Percentiles rank a stretch among this genome's conserved stretches.
Conservation (phyloP, 1,140 invertebrate species). For the Bursaphelenchus mucronatus region DNA sequence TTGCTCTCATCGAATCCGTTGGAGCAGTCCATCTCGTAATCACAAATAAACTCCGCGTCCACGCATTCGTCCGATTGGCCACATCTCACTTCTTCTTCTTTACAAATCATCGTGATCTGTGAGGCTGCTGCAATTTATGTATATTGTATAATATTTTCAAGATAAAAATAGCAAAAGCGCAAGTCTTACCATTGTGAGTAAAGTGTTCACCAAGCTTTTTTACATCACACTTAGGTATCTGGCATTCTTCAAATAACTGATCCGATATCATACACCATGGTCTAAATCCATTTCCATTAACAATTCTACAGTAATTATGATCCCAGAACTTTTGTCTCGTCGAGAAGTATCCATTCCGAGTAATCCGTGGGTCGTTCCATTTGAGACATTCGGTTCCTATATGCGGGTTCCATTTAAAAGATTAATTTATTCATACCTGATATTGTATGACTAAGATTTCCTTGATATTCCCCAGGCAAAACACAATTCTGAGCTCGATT, state of each 20-base stretch:
- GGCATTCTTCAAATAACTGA: constrained; percentile 28
- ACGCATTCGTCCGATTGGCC: constrained; percentile 30
- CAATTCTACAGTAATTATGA: constrained; percentile 32
- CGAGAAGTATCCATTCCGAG: constrained; percentile 9
- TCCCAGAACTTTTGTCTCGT: constrained; percentile 27
- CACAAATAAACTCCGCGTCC: constrained; percentile 23
- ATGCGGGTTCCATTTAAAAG: background rate
- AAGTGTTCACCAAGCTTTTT: background rate
- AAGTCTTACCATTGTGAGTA: background rate
- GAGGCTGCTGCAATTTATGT: background rate
- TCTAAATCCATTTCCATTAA: background rate
- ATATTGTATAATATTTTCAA: background rate
- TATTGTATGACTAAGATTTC: constrained; percentile 11
- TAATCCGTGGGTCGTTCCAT: constrained; percentile 25
- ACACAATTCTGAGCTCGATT: constrained; percentile 25
- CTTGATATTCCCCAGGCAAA: constrained; percentile 22
- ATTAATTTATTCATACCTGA: constrained; percentile 7
- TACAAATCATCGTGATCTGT: background rate
- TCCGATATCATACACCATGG: constrained; percentile 36
- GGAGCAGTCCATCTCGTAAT: constrained; percentile 30
- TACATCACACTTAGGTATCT: constrained; percentile 16
- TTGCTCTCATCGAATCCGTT: constrained; percentile 30
- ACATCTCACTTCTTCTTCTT: constrained; percentile 24
- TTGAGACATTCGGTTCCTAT: constrained; percentile 23
- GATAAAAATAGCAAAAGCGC: too few relatives aligned